These are phyloP conservation scores for Euwallacea fornicatus DNA, from an alignment of 1,140 invertebrate species.

Conservation along the genomic window DNA sequence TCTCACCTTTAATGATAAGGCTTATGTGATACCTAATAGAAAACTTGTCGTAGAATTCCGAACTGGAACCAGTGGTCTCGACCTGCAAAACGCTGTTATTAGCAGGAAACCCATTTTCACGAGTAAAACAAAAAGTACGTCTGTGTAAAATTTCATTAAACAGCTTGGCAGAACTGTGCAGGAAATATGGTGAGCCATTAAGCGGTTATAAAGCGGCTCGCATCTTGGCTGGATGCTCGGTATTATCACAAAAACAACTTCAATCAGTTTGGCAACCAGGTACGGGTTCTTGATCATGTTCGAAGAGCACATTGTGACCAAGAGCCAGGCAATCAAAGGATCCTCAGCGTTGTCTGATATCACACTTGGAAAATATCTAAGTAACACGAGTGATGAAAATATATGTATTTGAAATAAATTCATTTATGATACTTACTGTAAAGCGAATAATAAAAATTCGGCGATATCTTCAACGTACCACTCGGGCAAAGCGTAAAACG, in stretches of 20 bases:
- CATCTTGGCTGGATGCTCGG: conserved; percentile 75
- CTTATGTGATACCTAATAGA: conserved; percentile 97
- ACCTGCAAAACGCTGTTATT: conserved; percentile 19
- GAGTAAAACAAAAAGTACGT: conserved; percentile 61
- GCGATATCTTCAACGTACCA: conserved; percentile 97
- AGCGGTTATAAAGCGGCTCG: conserved; percentile 55
- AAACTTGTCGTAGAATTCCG: conserved; percentile 99
- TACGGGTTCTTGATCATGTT: conserved; percentile 95
- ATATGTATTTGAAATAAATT: background rate
- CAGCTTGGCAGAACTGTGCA: conserved; percentile 79
- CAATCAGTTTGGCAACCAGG: conserved; percentile 91
- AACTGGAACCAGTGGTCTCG: conserved; percentile 96
- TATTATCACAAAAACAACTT: conserved; percentile 92
- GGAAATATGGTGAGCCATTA: conserved; percentile 87
- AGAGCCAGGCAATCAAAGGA: conserved; percentile 82
- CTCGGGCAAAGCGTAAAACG: conserved; percentile 89
- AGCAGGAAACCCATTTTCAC: background rate
- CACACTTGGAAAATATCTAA: conserved; percentile 74
- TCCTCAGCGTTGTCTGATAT: conserved; percentile 79
- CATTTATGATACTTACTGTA: conserved; percentile 75
- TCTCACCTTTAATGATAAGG: conserved; percentile 88
- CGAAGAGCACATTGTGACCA: conserved; percentile 86
- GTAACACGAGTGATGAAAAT: conserved; percentile 2
- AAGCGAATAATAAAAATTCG: conserved; percentile 88
- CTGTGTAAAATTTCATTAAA: conserved; percentile 98